A percentile compares a stretch with the other conserved stretches of the same genome.
These are phyloP conservation scores for Nanorana parkeri DNA, from an alignment of 2,113 vertebrate species.

Conservation along the genomic window DNA sequence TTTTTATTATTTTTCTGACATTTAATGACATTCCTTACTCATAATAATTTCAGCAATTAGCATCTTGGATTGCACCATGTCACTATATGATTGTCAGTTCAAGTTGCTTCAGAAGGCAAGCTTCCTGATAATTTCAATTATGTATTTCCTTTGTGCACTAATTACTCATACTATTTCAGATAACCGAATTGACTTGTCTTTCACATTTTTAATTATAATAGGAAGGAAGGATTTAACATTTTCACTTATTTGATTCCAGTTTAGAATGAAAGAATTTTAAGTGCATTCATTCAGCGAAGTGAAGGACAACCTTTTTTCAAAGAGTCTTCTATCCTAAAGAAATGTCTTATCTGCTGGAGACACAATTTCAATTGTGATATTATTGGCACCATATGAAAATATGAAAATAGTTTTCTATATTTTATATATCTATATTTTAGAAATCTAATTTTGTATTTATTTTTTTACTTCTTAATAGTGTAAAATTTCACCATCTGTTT, in stretches of 20 bases:
- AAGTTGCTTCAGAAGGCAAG: background rate
- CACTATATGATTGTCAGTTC: background rate
- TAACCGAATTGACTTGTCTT: constrained; percentile 8
- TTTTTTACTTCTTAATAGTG: constrained; percentile 4
- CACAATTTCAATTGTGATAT: background rate
- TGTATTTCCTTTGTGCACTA: constrained; percentile 14
- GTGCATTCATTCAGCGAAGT: constrained; percentile 5
- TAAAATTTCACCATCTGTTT: constrained; percentile 17
- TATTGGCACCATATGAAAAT: background rate
- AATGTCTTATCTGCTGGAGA: background rate
- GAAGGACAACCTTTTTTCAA: constrained; percentile 12
- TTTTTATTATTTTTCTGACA: too few species aligned
- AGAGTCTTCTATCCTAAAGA: constrained; percentile 15
- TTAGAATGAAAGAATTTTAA: background rate
- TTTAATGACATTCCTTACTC: background rate
- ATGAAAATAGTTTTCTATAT: background rate
- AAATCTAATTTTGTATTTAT: background rate
- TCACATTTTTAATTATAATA: constrained; percentile 14
- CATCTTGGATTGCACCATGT: background rate
- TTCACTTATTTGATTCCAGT: constrained; percentile 4
- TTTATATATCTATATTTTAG: too few species aligned
- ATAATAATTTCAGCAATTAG: constrained; percentile 1
- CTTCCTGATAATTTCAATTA: constrained; percentile 21
- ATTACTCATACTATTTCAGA: constrained; percentile 23
- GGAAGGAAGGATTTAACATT: background rate